Conservation (phyloP, 2,888 invertebrate species). For the Byasa hedistus region DNA sequence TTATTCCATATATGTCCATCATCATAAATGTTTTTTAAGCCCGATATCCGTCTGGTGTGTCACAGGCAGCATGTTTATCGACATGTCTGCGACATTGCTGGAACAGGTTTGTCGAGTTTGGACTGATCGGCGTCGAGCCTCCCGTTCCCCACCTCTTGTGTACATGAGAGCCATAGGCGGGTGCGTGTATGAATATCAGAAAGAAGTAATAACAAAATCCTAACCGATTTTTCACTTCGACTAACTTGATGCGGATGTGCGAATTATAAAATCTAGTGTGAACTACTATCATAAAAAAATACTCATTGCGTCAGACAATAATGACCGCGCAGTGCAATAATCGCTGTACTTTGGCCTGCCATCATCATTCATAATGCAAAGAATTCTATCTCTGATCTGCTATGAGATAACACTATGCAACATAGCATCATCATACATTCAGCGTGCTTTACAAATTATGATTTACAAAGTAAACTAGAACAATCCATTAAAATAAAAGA, state of each 20-base stretch:
- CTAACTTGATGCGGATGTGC: background rate
- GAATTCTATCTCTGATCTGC: background rate
- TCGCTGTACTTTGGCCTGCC: background rate
- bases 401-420: background rate
- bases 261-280: background rate
- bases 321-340: background rate
- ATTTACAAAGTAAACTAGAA: background rate
- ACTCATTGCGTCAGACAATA: background rate
- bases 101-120: constrained; percentile 5
- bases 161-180: background rate
- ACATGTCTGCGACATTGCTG: constrained; percentile 5
- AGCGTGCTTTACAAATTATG: background rate
- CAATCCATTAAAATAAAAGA: no score
- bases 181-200: background rate
- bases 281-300: background rate
- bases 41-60: constrained; percentile 6
- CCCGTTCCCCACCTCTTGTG: background rate
- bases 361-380: background rate
- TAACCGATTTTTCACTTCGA: no score
- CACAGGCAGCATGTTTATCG: background rate
- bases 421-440: background rate
- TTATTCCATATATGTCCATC: no score
- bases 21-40: background rate
- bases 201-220: background rate
- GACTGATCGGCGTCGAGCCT: constrained; percentile 3